These are phyloP conservation scores for Miichthys miiuy DNA, from an alignment of 2,797 vertebrate species.

Conservation along the genomic window DNA sequence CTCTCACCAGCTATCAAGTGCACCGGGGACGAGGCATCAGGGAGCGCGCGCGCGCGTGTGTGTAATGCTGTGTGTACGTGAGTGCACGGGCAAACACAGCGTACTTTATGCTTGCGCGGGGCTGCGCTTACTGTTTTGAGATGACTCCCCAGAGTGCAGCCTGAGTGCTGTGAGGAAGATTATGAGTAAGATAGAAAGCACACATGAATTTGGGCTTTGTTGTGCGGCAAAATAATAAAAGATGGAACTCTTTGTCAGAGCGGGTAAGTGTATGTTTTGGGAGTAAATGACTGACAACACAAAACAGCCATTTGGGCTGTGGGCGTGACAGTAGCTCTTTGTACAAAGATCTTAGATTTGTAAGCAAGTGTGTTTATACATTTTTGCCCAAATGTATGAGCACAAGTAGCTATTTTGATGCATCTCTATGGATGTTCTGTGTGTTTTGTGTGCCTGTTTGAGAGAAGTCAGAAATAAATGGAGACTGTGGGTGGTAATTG, in stretches of 20 bases:
- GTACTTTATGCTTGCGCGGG: slow-evolving; percentile 50
- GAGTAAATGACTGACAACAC: slow-evolving; percentile 78
- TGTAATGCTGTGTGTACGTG: slow-evolving; percentile 30
- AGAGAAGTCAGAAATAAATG: slow-evolving; percentile 61
- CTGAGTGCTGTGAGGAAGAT: slow-evolving; percentile 78
- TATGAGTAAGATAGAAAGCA: slow-evolving; percentile 77
- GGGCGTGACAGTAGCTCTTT: slow-evolving; percentile 69
- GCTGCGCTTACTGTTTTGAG: slow-evolving; percentile 67
- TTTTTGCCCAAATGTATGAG: slow-evolving; percentile 55
- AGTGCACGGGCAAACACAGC: slow-evolving; percentile 28
- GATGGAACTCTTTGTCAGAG: slow-evolving; percentile 72
- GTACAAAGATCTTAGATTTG: slow-evolving; percentile 61
- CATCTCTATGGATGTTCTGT: slow-evolving; percentile 36
- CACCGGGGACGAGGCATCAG: slow-evolving; percentile 59
- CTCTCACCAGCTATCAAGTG: slow-evolving; percentile 76
- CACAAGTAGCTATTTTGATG: slow-evolving; percentile 52
- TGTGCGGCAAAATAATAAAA: slow-evolving; percentile 77
- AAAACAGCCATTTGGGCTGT: slow-evolving; percentile 78
- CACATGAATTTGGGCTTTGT: slow-evolving; percentile 81
- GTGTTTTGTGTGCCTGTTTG: slow-evolving; percentile 17
- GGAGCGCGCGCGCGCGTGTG: slow-evolving; percentile 18
- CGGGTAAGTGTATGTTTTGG: slow-evolving; percentile 79
- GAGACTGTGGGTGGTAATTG: slow-evolving; percentile 58
- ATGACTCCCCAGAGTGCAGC: slow-evolving; percentile 76
- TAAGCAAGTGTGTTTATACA: slow-evolving; percentile 59